phyloP scores from a whole-genome alignment of 2,113 vertebrate genomes.

The Neolamprologus sp. region DNA sequence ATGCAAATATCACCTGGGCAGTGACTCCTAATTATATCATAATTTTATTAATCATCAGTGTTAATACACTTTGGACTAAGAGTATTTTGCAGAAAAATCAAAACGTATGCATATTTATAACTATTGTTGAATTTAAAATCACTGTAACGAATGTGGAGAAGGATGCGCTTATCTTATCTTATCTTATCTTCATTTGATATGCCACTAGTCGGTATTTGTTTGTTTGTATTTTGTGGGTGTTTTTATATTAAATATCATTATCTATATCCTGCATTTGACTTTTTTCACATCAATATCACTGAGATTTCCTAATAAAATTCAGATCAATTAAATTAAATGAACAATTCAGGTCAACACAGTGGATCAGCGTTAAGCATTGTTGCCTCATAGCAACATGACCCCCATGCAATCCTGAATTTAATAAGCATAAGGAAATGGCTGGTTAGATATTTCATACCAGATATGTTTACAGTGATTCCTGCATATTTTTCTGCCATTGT shows the following conservation, averaged over 20 bases:
- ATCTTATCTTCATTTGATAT: not conserved
- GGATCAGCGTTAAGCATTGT: not conserved
- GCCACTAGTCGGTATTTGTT: not conserved
- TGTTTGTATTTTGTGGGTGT: not conserved
- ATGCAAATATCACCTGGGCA: not conserved
- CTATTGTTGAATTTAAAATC: rapidly evolving
- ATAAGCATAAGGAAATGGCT: not conserved
- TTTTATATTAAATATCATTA: not conserved
- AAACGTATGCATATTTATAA: not conserved
- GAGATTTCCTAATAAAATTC: not conserved
- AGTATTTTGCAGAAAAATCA: not conserved
- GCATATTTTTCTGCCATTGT: not conserved
- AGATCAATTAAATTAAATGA: rapidly evolving
- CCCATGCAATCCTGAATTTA: not conserved
- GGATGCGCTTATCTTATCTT: not conserved
- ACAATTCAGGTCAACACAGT: not conserved
- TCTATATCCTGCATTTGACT: not conserved
- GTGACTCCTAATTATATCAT: not conserved
- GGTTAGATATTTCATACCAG: not conserved
- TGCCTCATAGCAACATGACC: not conserved
- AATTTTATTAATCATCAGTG: not conserved
- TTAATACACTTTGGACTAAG: not conserved
- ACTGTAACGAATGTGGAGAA: not conserved
- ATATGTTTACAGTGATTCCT: not conserved
- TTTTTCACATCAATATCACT: not conserved